Evolutionary conservation across 2,888 invertebrate genomes (phyloP).

Genomic region (Apamea monoglypha): DNA sequence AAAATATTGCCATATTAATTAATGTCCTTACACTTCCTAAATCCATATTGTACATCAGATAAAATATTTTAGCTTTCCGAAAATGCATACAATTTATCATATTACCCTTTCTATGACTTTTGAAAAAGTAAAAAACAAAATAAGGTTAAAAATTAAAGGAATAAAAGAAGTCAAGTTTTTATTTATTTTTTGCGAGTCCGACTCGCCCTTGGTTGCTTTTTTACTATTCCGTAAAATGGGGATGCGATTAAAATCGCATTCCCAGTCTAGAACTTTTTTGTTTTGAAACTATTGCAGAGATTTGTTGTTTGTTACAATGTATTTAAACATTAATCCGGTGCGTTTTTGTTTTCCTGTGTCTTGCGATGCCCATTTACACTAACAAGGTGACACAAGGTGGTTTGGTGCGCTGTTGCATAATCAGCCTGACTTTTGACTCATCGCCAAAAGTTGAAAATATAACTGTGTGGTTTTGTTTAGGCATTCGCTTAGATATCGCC

Average conservation of each 20-base stretch:
- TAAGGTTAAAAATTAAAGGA: background rate
- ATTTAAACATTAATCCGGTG: background rate
- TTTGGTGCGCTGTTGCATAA: background rate
- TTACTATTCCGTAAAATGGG: slow-evolving; percentile 14
- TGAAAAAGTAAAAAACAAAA: no score
- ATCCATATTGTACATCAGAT: no score
- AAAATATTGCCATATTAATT: no score
- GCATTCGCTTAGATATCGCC: background rate
- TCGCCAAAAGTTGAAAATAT: background rate
- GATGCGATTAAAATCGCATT: background rate
- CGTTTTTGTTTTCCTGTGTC: background rate
- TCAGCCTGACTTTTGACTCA: background rate
- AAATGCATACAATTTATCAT: no score
- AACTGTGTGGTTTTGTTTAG: background rate
- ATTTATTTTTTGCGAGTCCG: background rate
- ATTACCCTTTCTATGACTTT: no score
- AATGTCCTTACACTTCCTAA: no score
- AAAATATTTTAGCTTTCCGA: no score
- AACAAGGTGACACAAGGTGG: background rate
- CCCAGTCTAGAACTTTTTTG: slow-evolving; percentile 5
- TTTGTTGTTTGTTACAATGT: slow-evolving; percentile 1
- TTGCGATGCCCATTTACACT: background rate
- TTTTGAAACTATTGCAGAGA: slow-evolving; percentile 1
- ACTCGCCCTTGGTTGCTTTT: slow-evolving; percentile 5
- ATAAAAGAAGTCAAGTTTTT: background rate